A percentile compares a stretch with the other conserved stretches of the same genome.
Evolutionary conservation across 2,888 invertebrate species (phyloP).

Genomic region (Amphipoea lucens): DNA sequence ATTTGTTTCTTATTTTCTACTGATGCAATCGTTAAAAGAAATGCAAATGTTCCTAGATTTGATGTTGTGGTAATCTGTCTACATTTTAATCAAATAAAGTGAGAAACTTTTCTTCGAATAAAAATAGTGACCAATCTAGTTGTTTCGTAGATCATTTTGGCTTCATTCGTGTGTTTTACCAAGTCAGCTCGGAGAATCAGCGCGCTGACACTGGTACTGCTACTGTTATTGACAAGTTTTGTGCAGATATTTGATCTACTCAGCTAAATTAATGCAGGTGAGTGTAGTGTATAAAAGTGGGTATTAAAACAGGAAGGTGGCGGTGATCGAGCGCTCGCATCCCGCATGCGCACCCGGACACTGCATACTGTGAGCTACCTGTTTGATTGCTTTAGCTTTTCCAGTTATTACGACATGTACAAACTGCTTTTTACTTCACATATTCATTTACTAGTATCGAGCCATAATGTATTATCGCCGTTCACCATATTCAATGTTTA

Average conservation of each 20-base stretch:
- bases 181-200: neutral
- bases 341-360: slow-evolving; percentile 82
- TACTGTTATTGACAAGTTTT: slow-evolving; percentile 68
- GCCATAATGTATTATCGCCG: slow-evolving; percentile 60
- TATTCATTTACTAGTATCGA: slow-evolving; percentile 65
- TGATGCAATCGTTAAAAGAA: slow-evolving; percentile 78
- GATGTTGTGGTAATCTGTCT: neutral
- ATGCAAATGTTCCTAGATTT: neutral
- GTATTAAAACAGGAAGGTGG: slow-evolving; percentile 82
- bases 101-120: no score
- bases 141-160: neutral
- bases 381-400: slow-evolving; percentile 79
- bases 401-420: slow-evolving; percentile 80
- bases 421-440: slow-evolving; percentile 73
- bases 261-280: slow-evolving; percentile 75
- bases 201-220: slow-evolving; percentile 19
- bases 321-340: slow-evolving; percentile 80
- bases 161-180: slow-evolving; percentile 2
- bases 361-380: slow-evolving; percentile 80
- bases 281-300: slow-evolving; percentile 79
- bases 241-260: slow-evolving; percentile 59
- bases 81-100: neutral
- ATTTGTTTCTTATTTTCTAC: slow-evolving; percentile 66
- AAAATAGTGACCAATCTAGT: neutral
- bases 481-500: slow-evolving; percentile 60